phyloP scores from a whole-genome alignment of 1,140 invertebrate genomes.

The Thaumatotibia leucotreta region DNA sequence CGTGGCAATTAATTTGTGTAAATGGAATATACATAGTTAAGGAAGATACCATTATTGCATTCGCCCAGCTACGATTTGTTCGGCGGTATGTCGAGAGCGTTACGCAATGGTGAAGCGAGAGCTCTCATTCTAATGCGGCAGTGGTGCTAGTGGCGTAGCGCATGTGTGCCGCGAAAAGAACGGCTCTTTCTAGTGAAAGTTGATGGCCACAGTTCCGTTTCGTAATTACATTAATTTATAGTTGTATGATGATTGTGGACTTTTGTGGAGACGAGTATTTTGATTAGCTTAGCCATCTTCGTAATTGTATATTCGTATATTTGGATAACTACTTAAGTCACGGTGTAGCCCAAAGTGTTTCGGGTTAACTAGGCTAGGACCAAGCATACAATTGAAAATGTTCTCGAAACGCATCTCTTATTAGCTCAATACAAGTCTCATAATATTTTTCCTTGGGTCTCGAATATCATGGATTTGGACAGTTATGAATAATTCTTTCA shows the following conservation, averaged over 20 bases:
- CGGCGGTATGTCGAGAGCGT: background rate
- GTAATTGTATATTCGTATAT: background rate
- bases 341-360: too few species aligned
- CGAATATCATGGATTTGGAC: too few species aligned
- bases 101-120: conserved; percentile 17
- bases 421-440: too few species aligned
- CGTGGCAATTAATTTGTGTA: too few species aligned
- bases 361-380: too few species aligned
- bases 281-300: background rate
- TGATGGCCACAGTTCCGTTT: conserved; percentile 57
- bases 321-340: too few species aligned
- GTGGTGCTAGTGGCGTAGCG: too few species aligned
- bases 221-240: conserved; percentile 28
- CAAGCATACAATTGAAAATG: too few species aligned
- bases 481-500: too few species aligned
- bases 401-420: too few species aligned
- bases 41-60: background rate
- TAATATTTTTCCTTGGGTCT: too few species aligned
- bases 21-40: too few species aligned
- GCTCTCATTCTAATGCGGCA: conserved; percentile 27
- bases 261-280: background rate
- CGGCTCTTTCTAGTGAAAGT: conserved; percentile 67
- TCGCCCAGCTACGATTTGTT: background rate
- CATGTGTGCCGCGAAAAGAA: conserved; percentile 54
- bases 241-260: background rate